phyloP scores from a whole-genome alignment of 2,888 invertebrate genomes.

The Lasiommata megera region DNA sequence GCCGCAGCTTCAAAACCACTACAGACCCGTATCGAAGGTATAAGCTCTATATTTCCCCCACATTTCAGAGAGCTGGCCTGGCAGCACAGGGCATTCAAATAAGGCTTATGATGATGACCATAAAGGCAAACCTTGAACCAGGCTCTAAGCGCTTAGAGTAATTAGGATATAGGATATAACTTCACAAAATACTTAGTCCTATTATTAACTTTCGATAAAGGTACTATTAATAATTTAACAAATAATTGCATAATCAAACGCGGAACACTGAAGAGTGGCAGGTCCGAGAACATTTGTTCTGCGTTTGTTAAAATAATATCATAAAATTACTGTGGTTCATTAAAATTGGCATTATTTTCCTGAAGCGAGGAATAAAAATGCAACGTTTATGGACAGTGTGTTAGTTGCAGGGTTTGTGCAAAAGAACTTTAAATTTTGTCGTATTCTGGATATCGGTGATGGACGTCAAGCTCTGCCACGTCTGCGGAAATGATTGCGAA shows the following conservation, averaged over 20 bases:
- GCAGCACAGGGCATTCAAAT: no score
- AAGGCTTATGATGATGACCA: neutral
- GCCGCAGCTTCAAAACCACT: no score
- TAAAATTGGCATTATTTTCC: constrained; percentile 81
- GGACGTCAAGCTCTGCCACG: constrained; percentile 62
- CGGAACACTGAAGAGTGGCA: constrained; percentile 18
- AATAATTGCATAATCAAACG: neutral
- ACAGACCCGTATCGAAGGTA: no score
- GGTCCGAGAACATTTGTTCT: constrained; percentile 16
- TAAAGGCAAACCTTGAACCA: neutral
- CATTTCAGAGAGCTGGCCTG: no score
- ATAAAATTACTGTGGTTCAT: constrained; percentile 31
- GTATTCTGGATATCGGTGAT: constrained; percentile 54
- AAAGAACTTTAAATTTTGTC: constrained; percentile 58
- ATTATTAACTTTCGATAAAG: constrained; percentile 1
- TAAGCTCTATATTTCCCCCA: no score
- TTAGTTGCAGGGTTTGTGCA: constrained; percentile 73
- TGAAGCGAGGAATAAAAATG: constrained; percentile 67
- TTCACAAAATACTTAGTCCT: neutral
- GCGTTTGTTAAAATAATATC: constrained; percentile 13
- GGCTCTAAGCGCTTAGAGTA: neutral
- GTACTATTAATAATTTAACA: neutral
- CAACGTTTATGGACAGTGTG: constrained; percentile 68
- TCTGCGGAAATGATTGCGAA: neutral
- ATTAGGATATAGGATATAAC: neutral